These are phyloP conservation scores for Baronia brevicornis DNA, from an alignment of 2,888 invertebrate species.

Conservation along the genomic window DNA sequence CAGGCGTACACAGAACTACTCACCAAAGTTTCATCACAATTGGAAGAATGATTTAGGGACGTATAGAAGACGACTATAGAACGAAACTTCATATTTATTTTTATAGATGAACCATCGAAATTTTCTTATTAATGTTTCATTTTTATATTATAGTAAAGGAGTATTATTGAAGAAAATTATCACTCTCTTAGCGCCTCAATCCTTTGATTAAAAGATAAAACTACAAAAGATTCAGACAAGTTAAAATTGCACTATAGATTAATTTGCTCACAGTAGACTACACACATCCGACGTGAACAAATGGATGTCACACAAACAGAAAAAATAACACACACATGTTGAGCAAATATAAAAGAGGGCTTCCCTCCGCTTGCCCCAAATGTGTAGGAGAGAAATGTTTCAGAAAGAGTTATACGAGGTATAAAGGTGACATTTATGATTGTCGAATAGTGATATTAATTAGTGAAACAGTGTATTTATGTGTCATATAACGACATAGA, in stretches of 20 bases:
- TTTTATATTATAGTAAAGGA: too few relatives aligned
- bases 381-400: constrained; percentile 41
- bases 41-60: too few relatives aligned
- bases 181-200: too few relatives aligned
- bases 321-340: constrained; percentile 23
- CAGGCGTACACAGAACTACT: too few relatives aligned
- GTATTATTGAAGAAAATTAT: too few relatives aligned
- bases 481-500: constrained; percentile 40
- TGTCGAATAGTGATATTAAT: constrained; percentile 54
- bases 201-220: constrained; percentile 1
- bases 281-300: constrained; percentile 21
- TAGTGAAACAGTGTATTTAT: constrained; percentile 51
- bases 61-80: too few relatives aligned
- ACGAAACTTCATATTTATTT: too few relatives aligned
- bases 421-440: constrained; percentile 62
- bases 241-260: constrained; percentile 3
- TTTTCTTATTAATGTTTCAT: too few relatives aligned
- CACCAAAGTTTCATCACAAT: too few relatives aligned
- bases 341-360: constrained; percentile 25
- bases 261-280: constrained; percentile 16
- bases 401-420: constrained; percentile 51
- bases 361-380: constrained; percentile 22
- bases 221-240: constrained; percentile 2
- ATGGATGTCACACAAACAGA: constrained; percentile 19
- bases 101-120: too few relatives aligned